Base-by-base conservation (phyloP, 2,797 vertebrate genomes). In the Gephyroberyx darwinii region DNA sequence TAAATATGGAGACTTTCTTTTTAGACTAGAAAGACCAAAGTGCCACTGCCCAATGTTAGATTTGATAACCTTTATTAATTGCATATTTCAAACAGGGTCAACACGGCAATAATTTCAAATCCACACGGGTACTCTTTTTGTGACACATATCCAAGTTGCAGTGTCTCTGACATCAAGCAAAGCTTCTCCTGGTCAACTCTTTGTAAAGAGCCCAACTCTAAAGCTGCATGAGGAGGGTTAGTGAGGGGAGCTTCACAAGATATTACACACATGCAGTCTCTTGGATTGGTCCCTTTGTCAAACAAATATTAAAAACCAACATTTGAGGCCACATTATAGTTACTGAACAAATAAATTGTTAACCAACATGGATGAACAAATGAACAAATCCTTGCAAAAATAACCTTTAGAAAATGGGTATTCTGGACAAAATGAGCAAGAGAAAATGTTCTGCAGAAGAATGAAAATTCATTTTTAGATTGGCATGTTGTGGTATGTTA, bases 41-140 rank as follows among this genome's bases (percentile, higher is more conserved):
- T 13, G 30, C 16, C 55, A 57, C 20, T 54, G 20, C 52, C 30
- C 59, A 65, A 52, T 51, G 16, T 45, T 16, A 16, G 5, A 16
- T 88, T 90, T 71, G 80, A 88, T 86, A 90, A 90, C 86, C 94
- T 94, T 86, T 93, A 94, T 93, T 94, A 85, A 87, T 91, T 93
- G 90, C 89, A 93, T 92, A 92, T 93, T 90, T 91, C 57, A 84
- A 86, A 89, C 80, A 71, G 69, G 72, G 66, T 80, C 74, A 84
- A 83, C 82, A 92, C 84, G 85, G 61, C 56, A 84, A 75, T 61
- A 75, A 77, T 45, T 80, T 63, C 63, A 85, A 66, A 66, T 78
- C 73, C 73, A 88, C 82, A 84, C 76, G 82, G 81, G 85, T 61
- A 77, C 57, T 77, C 12, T 67, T 58, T 71, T 65, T 71, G 71